Evolutionary conservation across 2,113 vertebrate genomes (phyloP).

Genomic region (Zootoca vivipara): DNA sequence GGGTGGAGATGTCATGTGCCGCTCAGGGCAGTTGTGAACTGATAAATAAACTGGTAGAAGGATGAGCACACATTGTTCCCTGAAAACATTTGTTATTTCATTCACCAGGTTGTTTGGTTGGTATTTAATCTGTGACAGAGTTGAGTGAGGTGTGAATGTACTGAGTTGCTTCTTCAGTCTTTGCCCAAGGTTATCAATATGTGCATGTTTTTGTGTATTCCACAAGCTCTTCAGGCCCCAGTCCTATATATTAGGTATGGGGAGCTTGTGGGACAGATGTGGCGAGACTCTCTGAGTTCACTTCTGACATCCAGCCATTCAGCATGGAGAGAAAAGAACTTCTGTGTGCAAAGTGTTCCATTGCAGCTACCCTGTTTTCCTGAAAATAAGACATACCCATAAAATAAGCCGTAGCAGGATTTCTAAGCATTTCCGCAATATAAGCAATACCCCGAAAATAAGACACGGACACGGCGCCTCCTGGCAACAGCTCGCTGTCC

Average conservation of each 20-base stretch:
- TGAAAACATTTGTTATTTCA: not conserved
- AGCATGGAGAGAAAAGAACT: not conserved
- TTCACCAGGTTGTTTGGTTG: conserved; percentile 48
- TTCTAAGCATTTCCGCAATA: no score
- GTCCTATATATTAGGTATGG: not conserved
- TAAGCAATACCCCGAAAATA: no score
- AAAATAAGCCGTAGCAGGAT: no score
- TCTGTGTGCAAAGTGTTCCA: not conserved
- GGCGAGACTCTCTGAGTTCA: not conserved
- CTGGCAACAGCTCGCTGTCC: no score
- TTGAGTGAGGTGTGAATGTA: not conserved
- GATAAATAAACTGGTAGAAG: not conserved
- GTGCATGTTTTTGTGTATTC: not conserved
- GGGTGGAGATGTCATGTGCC: not conserved
- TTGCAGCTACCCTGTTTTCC: no score
- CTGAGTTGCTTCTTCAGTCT: not conserved
- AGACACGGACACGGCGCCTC: no score
- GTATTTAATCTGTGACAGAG: not conserved
- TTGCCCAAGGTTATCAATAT: not conserved
- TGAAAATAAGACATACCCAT: no score
- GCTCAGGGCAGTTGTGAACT: not conserved
- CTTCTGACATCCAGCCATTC: not conserved
- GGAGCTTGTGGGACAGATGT: not conserved
- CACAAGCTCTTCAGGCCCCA: not conserved
- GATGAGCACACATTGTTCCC: no score